Percentiles rank a stretch among this genome's conserved stretches.
These are phyloP conservation scores for Progne subis DNA, from an alignment of 2,113 vertebrate genomes.

Conservation along the genomic window DNA sequence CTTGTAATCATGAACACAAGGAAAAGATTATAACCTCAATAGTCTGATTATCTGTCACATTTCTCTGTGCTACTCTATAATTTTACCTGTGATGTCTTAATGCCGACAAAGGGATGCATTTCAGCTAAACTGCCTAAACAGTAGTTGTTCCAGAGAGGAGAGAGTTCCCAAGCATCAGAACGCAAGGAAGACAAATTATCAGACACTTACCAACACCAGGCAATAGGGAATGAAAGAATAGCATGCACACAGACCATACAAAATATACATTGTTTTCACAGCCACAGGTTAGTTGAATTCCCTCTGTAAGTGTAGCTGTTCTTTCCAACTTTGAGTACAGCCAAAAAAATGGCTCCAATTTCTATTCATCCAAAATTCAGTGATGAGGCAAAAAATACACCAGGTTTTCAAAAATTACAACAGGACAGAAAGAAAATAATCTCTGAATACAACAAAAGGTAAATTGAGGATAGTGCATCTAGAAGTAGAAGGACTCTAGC, in stretches of 20 bases:
- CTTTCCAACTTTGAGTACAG: not conserved
- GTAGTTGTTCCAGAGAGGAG: not conserved
- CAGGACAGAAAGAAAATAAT: not conserved
- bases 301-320: not conserved
- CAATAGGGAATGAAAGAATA: not conserved
- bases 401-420: not conserved
- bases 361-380: not conserved
- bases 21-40: constrained; percentile 10
- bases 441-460: not conserved
- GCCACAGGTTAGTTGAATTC: not conserved
- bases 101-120: not conserved
- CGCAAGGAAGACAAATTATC: not conserved
- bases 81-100: constrained; percentile 40
- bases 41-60: constrained; percentile 54
- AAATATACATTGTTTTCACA: not conserved
- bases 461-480: not conserved
- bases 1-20: constrained; percentile 37
- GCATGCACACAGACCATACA: not conserved
- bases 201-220: not conserved
- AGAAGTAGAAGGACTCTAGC: not conserved
- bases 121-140: constrained; percentile 22
- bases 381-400: not conserved
- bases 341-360: not conserved
- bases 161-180: not conserved
- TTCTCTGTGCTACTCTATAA: not conserved